These are phyloP conservation scores for Endotricha flammealis DNA, from an alignment of 2,888 invertebrate genomes.

Conservation along the genomic window DNA sequence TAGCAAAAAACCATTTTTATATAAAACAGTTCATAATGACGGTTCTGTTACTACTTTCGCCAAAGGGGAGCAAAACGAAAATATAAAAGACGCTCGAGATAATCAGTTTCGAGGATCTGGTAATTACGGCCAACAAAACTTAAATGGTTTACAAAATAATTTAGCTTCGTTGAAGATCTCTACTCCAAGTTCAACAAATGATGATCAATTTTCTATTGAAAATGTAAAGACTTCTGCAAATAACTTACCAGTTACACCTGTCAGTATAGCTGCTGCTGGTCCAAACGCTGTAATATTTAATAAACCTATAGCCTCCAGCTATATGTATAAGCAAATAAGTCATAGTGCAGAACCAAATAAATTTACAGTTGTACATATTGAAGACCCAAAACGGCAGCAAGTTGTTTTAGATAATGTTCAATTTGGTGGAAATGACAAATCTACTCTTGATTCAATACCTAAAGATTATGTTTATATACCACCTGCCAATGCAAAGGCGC, in stretches of 20 bases:
- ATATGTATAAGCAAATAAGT: conserved; percentile 15
- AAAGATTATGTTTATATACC: conserved; percentile 24
- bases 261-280: conserved; percentile 1
- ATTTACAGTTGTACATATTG: conserved; percentile 22
- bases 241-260: not conserved
- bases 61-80: conserved; percentile 3
- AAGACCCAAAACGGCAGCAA: conserved; percentile 8
- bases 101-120: too few species aligned
- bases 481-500: conserved; percentile 10
- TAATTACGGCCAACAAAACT: too few species aligned
- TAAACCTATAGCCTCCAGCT: conserved; percentile 16
- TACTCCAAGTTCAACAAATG: too few species aligned
- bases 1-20: too few species aligned
- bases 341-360: conserved; percentile 15
- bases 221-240: not conserved
- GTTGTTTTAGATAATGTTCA: not conserved
- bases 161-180: too few species aligned
- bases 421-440: not conserved
- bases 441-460: conserved; percentile 6
- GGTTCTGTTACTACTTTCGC: conserved; percentile 15
- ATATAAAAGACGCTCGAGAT: too few species aligned
- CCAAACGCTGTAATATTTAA: conserved; percentile 2
- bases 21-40: conserved; percentile 18
- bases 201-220: conserved; percentile 14
- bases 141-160: too few species aligned